Evolutionary conservation across 2,113 vertebrate genomes (phyloP).

Genomic region (human (Homo sapiens)): DNA sequence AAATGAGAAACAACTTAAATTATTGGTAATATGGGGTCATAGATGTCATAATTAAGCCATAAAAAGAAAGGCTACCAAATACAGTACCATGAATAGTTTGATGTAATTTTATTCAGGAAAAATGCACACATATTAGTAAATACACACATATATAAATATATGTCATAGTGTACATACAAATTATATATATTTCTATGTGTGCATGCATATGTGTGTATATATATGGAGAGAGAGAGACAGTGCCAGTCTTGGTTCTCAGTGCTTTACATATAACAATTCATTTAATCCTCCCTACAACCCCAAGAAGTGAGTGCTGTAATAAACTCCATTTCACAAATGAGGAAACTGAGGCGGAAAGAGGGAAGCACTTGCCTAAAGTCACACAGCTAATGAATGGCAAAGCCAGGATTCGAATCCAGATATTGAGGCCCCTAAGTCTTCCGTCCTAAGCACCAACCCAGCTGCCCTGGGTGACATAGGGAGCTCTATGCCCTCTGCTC

Average conservation of each 20-base stretch:
- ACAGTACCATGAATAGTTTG: not conserved
- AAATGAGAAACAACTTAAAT: not conserved
- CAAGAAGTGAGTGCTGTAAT: not conserved
- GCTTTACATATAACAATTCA: not conserved
- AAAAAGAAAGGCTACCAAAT: slow-evolving; percentile 18
- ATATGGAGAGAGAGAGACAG: not conserved
- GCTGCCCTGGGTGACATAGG: not conserved
- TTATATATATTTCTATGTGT: not conserved
- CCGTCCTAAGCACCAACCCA: accelerated
- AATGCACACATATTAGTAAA: not conserved
- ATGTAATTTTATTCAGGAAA: not conserved
- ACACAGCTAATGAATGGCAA: not conserved
- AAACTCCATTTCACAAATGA: not conserved
- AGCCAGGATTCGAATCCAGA: not conserved
- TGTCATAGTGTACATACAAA: no score
- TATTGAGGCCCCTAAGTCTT: not conserved
- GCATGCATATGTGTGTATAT: not conserved
- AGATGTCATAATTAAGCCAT: not conserved
- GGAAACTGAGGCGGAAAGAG: not conserved
- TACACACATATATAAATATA: not conserved
- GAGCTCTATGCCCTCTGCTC: not conserved
- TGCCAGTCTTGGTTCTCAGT: not conserved
- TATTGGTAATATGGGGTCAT: not conserved
- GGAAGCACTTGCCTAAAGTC: not conserved
- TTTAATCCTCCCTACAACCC: not conserved